These are phyloP conservation scores for Stegana nigrithorax DNA, from an alignment of 2,888 invertebrate genomes.

Conservation along the genomic window DNA sequence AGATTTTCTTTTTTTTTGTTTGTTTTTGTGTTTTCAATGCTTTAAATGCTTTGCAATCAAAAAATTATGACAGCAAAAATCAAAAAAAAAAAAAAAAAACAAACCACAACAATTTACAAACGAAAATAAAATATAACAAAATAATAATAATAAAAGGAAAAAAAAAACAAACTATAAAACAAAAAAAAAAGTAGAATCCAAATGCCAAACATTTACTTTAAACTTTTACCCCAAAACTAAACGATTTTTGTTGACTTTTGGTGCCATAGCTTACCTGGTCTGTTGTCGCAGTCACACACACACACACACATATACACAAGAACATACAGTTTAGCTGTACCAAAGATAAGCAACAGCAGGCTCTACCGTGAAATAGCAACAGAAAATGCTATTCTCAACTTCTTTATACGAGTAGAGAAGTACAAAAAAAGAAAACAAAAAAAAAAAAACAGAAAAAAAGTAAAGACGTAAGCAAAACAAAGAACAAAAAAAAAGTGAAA, in stretches of 20 bases:
- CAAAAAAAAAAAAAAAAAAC: too few species aligned
- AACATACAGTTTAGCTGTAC: conserved; percentile 7
- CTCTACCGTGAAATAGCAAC: conserved; percentile 1
- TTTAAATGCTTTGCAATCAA: too few species aligned
- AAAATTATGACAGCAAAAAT: too few species aligned
- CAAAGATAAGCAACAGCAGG: conserved; percentile 36
- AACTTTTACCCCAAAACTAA: conserved; percentile 8
- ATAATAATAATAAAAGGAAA: neutral
- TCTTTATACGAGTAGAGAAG: too few species aligned
- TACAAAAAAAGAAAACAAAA: too few species aligned
- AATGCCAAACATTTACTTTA: conserved; percentile 8
- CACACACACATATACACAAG: neutral
- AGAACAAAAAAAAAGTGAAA: conserved; percentile 35
- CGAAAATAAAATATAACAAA: too few species aligned
- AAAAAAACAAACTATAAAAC: neutral
- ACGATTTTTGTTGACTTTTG: conserved; percentile 7
- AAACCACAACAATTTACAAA: too few species aligned
- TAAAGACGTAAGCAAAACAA: too few species aligned
- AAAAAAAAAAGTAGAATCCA: neutral
- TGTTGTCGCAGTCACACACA: neutral
- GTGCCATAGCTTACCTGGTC: conserved; percentile 6
- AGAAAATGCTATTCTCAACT: conserved; percentile 27
- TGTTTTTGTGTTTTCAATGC: too few species aligned
- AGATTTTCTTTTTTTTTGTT: neutral
- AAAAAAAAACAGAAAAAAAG: too few species aligned